Evolutionary conservation across 2,113 vertebrate genomes (phyloP).

Genomic region (Henicopernis longicauda): DNA sequence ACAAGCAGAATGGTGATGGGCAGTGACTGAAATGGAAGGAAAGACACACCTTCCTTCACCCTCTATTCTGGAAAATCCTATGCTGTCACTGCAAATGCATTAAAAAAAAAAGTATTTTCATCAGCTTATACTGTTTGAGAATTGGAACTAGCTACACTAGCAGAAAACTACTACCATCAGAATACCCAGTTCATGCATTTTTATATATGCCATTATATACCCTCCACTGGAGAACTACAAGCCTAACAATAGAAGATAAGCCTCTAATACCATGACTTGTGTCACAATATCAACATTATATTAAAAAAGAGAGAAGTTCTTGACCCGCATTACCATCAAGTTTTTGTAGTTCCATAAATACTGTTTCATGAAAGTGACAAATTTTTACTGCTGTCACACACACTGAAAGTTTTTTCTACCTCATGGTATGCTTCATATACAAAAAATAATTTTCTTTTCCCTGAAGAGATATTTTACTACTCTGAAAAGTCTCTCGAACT

Average conservation of each 20-base stretch:
- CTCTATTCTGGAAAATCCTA: neutral
- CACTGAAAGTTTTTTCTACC: neutral
- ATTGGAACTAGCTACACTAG: neutral
- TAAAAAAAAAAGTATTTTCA: neutral
- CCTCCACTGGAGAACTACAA: neutral
- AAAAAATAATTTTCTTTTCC: neutral
- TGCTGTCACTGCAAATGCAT: neutral
- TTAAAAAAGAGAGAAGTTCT: neutral
- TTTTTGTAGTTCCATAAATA: neutral
- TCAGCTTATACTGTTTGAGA: neutral
- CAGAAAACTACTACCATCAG: neutral
- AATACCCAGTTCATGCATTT: neutral
- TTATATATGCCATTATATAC: neutral
- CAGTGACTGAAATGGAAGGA: neutral
- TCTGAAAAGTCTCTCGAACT: neutral
- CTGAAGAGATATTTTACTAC: neutral
- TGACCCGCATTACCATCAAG: neutral
- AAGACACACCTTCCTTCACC: neutral
- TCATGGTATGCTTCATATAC: neutral
- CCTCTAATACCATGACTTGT: neutral
- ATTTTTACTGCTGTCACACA: neutral
- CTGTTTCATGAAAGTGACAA: neutral
- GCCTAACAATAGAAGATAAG: neutral
- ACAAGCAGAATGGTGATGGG: neutral
- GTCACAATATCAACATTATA: neutral